Evolutionary conservation across 2,113 vertebrate genomes (phyloP).

Genomic region (Cathartes aura): DNA sequence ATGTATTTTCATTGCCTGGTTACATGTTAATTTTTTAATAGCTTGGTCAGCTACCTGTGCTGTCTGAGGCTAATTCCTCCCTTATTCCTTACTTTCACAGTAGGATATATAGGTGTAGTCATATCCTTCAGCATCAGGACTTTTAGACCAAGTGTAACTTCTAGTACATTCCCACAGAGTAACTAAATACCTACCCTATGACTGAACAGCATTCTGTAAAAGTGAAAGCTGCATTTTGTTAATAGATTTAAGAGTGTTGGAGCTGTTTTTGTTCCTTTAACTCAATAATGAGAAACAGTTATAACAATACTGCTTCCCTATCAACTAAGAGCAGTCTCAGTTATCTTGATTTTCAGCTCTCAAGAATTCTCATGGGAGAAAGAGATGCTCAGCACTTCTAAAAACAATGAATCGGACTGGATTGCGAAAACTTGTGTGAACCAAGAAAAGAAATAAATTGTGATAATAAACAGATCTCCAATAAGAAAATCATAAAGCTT

Average conservation of each 20-base stretch:
- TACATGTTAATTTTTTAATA: not conserved
- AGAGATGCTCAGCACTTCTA: not conserved
- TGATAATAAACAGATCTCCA: not conserved
- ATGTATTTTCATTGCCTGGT: not conserved
- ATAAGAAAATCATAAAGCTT: not conserved
- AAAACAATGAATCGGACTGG: not conserved
- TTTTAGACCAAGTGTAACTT: not conserved
- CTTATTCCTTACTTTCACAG: not conserved
- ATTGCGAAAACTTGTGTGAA: not conserved
- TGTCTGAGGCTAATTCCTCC: not conserved
- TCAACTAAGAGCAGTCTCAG: not conserved
- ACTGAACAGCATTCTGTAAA: not conserved
- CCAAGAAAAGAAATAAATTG: not conserved
- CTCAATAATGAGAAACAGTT: not conserved
- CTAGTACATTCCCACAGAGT: not conserved
- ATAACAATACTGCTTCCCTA: not conserved
- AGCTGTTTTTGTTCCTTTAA: not conserved
- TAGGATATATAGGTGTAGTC: not conserved
- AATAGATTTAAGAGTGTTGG: not conserved
- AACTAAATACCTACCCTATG: not conserved
- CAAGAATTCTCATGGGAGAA: not conserved
- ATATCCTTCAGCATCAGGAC: not conserved
- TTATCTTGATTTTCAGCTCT: not conserved
- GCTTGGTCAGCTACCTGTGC: not conserved
- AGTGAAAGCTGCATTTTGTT: not conserved